Conservation (phyloP, 2,888 invertebrate species). For the Ceramica pisi region DNA sequence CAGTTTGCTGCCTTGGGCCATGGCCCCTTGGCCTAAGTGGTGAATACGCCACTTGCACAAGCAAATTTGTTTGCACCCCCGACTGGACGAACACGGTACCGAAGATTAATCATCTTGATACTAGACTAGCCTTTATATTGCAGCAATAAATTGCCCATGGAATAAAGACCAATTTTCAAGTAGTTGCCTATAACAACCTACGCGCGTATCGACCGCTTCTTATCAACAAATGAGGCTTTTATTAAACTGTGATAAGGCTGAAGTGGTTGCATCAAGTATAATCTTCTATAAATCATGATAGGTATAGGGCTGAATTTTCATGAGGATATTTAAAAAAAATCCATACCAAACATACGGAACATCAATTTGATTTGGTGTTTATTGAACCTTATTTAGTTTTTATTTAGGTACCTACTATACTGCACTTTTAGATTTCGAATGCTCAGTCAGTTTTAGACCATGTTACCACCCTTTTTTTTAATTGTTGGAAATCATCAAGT, state of each 20-base stretch:
- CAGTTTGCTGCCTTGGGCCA: background rate
- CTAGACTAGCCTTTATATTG: conserved; percentile 1
- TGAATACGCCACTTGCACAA: background rate
- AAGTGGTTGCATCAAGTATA: conserved; percentile 40
- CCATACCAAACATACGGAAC: too few species aligned
- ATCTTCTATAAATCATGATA: conserved; percentile 34
- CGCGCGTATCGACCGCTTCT: conserved; percentile 38
- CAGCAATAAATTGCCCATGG: background rate
- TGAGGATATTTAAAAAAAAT: background rate
- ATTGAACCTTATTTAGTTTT: too few species aligned
- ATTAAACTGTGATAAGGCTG: conserved; percentile 37
- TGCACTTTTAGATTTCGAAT: too few species aligned
- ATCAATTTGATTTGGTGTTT: background rate
- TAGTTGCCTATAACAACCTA: conserved; percentile 10
- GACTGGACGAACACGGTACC: background rate
- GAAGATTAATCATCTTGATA: background rate
- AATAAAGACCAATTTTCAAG: background rate
- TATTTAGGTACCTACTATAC: too few species aligned
- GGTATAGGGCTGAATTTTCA: background rate
- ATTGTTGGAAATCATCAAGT: too few species aligned
- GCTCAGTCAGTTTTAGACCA: too few species aligned
- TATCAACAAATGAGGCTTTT: conserved; percentile 54
- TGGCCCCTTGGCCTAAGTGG: background rate
- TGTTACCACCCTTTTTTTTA: too few species aligned
- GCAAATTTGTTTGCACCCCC: background rate